Evolutionary conservation across 2,797 vertebrate species (phyloP), one percentile per base, ranked within the genome.

Genomic region (Hafferia zeledoni): DNA sequence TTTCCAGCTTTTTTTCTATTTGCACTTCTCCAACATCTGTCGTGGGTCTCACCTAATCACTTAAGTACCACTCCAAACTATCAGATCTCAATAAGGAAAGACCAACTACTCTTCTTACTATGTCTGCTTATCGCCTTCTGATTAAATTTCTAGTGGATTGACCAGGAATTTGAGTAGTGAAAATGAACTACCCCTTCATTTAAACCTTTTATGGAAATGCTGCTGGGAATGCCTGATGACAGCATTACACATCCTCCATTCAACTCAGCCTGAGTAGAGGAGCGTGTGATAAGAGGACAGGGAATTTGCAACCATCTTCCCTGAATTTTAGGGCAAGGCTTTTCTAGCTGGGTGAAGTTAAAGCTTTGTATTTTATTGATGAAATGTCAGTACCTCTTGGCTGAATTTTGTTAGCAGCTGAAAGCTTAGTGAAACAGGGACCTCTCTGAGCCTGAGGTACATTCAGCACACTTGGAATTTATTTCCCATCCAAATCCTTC

Each of bases 121-220:
- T 23, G 49, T 83, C 86, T 89, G 44, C 71, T 89, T 76, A 79
- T 74, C 79, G 68, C 69, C 37, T 88, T 90, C 74, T 93, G 65
- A 88, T 93, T 96, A 57, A 79, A 87, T 91, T 95, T 94, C 84
- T 89, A 85, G 65, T 91, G 92, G 72, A 93, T 89, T 93, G 74
- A 33, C 31, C 64, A 65, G 56, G 78, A 94, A 86, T 91, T 89
- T 90, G 67, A 86, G 65, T 47, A 52, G 68, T 65, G 83, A 95
- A 93, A 92, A 94, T 75, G 25, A 96, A 41, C 82, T 87, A 46
- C 15, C 27, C 81, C 57, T 84, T 86, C 83, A 53, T 91, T 87
- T 72, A 88, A 91, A 67, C 68, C 65, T 72, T 46, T 57, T 68
- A 41, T 70, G 87, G 83, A 77, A 77, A 68, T 1, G 17, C 78